These are phyloP conservation scores for Hydrocynus forskahlii DNA, from an alignment of 2,797 vertebrate genomes.

Conservation along the genomic window DNA sequence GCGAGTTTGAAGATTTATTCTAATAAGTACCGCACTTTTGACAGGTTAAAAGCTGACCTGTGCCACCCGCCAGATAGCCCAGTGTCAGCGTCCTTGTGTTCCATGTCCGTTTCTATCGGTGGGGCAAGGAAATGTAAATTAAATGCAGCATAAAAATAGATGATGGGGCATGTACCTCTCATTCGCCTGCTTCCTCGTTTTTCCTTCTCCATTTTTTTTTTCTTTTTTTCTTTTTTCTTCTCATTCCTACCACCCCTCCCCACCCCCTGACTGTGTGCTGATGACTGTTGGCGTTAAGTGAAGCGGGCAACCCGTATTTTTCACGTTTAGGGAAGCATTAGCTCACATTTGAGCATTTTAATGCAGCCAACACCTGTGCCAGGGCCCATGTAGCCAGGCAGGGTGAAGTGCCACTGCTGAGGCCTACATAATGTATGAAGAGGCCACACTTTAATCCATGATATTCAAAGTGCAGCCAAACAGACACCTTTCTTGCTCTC, in stretches of 20 bases:
- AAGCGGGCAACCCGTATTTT: conserved; percentile 45
- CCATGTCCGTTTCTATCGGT: conserved; percentile 81
- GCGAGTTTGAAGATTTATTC: conserved; percentile 84
- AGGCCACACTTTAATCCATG: conserved; percentile 36
- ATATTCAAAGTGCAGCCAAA: conserved; percentile 30
- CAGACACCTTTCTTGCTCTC: background rate
- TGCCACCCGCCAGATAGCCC: conserved; percentile 73
- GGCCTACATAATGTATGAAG: conserved; percentile 41
- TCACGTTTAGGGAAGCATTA: conserved; percentile 52
- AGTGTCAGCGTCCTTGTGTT: conserved; percentile 84
- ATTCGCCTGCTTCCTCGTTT: conserved; percentile 60
- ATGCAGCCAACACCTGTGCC: conserved; percentile 47
- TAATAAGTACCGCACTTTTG: conserved; percentile 84
- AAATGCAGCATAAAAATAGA: conserved; percentile 84
- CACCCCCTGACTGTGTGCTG: conserved; percentile 28
- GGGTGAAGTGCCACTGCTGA: conserved; percentile 8
- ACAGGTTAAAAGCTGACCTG: conserved; percentile 84
- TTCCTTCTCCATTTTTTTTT: conserved; percentile 1
- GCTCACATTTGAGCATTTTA: conserved; percentile 47
- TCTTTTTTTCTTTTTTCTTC: conserved; percentile 10
- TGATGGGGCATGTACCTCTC: conserved; percentile 82
- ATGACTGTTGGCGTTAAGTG: conserved; percentile 49
- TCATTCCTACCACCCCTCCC: conserved; percentile 1
- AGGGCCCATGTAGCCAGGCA: conserved; percentile 24
- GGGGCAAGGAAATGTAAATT: conserved; percentile 84